Base-by-base conservation (phyloP, 2,797 vertebrate genomes). In the Mallotus villosus region DNA sequence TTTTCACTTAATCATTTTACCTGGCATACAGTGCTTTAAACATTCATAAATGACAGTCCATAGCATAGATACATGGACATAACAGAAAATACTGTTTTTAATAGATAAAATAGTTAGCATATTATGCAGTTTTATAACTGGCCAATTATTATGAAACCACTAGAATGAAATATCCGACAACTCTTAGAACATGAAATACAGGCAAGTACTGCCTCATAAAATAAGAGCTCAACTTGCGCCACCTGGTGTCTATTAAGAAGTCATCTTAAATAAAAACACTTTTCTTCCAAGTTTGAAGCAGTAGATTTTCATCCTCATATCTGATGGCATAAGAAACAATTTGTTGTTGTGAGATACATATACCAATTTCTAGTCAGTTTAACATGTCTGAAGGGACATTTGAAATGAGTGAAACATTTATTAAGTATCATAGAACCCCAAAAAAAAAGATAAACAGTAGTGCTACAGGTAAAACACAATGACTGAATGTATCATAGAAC, bases 171-270 rank as follows among this genome's bases (percentile, higher is more conserved):
- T 46, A 12, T 46, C 41, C 12, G 11, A 46, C 41, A 14, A 46
- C 41, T 11, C 9, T 12, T 14, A 14, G 11, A 46, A 46, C 41
- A 46, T 46, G 12, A 46, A 46, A 46, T 14, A 46, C 12, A 46
- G 41, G 41, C 14, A 9, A 5, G 12, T 12, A 67, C 29, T 2
- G 25, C 11, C 7, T 21, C 17, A 62, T 9, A 19, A 29, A 51
- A 62, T 46, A 3, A 46, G 41, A 34, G 49, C 14, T 63, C 51
- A 16, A 25, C 16, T 59, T 32, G 63, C 68, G 14, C 76, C 76
- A 70, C 49, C 72, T 78, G 67, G 68, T 67, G 68, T 74, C 51
- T 14, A 63, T 63, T 57, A 25, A 25, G 3, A 2, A 21, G 11
- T 46, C 27, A 12, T 63, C 9, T n/a, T 19, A 7, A 63, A 63